Evolutionary conservation across 2,113 vertebrate species (phyloP).

Genomic region (Siphamia tubifer): DNA sequence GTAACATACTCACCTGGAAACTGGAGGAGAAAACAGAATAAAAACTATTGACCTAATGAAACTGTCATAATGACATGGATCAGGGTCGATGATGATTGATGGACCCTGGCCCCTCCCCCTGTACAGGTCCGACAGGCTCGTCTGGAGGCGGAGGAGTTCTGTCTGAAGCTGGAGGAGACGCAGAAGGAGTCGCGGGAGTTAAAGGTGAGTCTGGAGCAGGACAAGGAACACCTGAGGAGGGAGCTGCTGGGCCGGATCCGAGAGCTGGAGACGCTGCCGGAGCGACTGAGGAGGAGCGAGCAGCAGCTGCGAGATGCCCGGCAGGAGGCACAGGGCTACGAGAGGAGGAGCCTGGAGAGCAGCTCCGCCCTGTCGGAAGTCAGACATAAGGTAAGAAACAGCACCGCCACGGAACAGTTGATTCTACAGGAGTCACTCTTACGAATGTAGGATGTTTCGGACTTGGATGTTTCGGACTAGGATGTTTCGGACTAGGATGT

Average conservation of each 20-base stretch:
- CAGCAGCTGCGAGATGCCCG: conserved; percentile 83
- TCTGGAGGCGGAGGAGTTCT: conserved; percentile 81
- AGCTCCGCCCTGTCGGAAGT: conserved; percentile 82
- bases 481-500: too few species aligned
- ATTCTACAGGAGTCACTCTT: too few species aligned
- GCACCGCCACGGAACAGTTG: background rate
- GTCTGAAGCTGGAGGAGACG: conserved; percentile 78
- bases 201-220: conserved; percentile 78
- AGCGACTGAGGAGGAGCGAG: conserved; percentile 83
- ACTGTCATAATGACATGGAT: too few species aligned
- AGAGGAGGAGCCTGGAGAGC: conserved; percentile 85
- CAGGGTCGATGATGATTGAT: too few species aligned
- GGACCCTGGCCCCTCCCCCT: too few species aligned
- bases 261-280: conserved; percentile 85
- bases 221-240: conserved; percentile 80
- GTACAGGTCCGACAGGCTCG: conserved; percentile 83
- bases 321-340: conserved; percentile 78
- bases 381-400: conserved; percentile 81
- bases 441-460: too few species aligned
- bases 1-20: too few species aligned
- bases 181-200: conserved; percentile 80
- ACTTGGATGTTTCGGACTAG: too few species aligned
- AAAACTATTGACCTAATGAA: too few species aligned
- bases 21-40: too few species aligned
- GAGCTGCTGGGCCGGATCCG: conserved; percentile 83